phyloP scores from a whole-genome alignment of 2,113 vertebrate species.

The Gopherus evgoodei region DNA sequence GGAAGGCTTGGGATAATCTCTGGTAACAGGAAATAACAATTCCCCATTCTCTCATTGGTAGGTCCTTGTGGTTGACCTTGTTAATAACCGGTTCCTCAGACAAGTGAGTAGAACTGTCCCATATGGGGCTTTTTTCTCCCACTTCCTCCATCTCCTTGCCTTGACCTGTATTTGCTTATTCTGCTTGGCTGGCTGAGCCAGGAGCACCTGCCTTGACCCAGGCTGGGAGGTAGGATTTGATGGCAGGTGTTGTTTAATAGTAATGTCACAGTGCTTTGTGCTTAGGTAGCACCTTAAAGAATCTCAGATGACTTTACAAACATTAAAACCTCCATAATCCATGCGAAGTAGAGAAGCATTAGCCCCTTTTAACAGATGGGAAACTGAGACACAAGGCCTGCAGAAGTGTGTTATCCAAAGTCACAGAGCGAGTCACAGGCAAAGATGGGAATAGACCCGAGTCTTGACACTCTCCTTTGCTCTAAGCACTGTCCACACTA shows the following conservation, averaged over 20 bases:
- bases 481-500: neutral
- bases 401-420: neutral
- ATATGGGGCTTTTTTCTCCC: rapidly evolving
- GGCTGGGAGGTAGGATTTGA: neutral
- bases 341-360: neutral
- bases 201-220: rapidly evolving
- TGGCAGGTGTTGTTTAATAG: neutral
- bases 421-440: neutral
- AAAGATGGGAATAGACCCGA: neutral
- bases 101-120: conserved; percentile 81
- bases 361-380: neutral
- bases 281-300: rapidly evolving
- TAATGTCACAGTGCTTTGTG: rapidly evolving
- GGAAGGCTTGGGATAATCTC: neutral
- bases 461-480: neutral
- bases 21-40: neutral
- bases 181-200: neutral
- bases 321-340: neutral
- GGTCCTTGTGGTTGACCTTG: conserved; percentile 96
- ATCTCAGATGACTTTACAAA: neutral
- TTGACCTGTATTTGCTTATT: neutral
- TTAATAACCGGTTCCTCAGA: conserved; percentile 92
- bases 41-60: conserved; percentile 59
- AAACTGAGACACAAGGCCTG: neutral
- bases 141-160: neutral